These are phyloP conservation scores for Zaprionus ornatus DNA, from an alignment of 1,140 invertebrate genomes.

Conservation along the genomic window DNA sequence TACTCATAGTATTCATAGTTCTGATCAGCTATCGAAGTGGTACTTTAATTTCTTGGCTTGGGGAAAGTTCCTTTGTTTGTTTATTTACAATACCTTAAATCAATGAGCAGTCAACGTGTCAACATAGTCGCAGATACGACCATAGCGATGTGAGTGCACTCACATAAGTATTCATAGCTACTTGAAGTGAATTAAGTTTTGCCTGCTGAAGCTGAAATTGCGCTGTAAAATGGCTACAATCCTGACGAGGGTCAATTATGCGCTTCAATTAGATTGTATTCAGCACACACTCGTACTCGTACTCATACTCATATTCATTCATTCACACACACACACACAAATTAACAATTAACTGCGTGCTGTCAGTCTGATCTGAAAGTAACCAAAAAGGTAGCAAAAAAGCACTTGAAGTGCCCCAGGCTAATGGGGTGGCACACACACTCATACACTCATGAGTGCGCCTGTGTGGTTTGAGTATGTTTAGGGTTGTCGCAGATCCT, in stretches of 20 bases:
- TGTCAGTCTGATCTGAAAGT: neutral
- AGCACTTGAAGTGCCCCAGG: neutral
- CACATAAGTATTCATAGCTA: neutral
- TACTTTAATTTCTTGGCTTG: neutral
- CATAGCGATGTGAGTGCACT: neutral
- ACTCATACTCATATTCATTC: conserved; percentile 15
- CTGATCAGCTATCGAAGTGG: neutral
- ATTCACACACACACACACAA: neutral
- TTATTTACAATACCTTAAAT: neutral
- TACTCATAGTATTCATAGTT: neutral
- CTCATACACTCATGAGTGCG: neutral
- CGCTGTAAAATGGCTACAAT: conserved; percentile 8
- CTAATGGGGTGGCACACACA: conserved; percentile 4
- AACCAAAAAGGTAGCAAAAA: neutral
- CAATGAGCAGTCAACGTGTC: neutral
- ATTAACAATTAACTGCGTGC: conserved; percentile 7
- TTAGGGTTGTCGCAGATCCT: conserved; percentile 27
- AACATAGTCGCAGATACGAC: neutral
- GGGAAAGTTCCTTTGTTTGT: neutral
- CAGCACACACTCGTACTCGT: conserved; percentile 22
- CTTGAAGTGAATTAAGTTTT: neutral
- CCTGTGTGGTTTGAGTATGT: neutral
- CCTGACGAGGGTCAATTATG: conserved; percentile 50
- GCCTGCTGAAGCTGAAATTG: conserved; percentile 16
- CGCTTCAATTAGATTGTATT: conserved; percentile 51